Percentiles rank a stretch among this genome's conserved stretches.
Evolutionary conservation across 2,797 vertebrate species (phyloP).

Genomic region (Mormyrops boulengeri): DNA sequence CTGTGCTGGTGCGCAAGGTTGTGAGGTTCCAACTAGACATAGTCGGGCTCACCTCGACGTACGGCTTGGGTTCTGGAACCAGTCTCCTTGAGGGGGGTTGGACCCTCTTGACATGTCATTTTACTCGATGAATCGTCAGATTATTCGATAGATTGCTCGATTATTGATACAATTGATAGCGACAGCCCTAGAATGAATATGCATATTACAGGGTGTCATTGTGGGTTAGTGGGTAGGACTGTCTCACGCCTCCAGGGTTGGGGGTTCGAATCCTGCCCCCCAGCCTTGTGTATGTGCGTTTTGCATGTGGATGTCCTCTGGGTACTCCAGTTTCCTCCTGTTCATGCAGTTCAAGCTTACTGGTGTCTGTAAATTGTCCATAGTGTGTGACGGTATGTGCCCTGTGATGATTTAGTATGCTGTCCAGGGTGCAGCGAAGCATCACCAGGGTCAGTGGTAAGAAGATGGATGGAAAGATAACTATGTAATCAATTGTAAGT

Average conservation of each 20-base stretch:
- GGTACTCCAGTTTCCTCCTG: neutral
- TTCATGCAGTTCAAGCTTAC: neutral
- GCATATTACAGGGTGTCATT: neutral
- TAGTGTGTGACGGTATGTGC: neutral
- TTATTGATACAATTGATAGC: neutral
- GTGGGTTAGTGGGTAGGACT: neutral
- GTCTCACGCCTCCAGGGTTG: neutral
- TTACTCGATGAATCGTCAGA: neutral
- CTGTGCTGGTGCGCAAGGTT: too few relatives aligned
- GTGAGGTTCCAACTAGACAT: too few relatives aligned
- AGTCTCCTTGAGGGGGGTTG: too few relatives aligned
- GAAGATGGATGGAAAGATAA: neutral
- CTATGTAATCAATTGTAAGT: neutral
- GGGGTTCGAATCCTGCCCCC: neutral
- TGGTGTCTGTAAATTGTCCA: neutral
- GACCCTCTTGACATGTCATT: too few relatives aligned
- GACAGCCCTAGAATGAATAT: neutral
- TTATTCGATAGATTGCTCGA: neutral
- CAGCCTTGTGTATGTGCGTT: neutral
- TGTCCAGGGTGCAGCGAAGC: neutral
- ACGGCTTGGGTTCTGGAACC: too few relatives aligned
- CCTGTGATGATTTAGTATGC: neutral
- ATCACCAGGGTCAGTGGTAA: neutral
- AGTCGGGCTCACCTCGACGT: too few relatives aligned
- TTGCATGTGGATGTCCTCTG: neutral